Evolutionary conservation across 2,797 vertebrate species (phyloP).

Genomic region (Anomalospiza imberbis): DNA sequence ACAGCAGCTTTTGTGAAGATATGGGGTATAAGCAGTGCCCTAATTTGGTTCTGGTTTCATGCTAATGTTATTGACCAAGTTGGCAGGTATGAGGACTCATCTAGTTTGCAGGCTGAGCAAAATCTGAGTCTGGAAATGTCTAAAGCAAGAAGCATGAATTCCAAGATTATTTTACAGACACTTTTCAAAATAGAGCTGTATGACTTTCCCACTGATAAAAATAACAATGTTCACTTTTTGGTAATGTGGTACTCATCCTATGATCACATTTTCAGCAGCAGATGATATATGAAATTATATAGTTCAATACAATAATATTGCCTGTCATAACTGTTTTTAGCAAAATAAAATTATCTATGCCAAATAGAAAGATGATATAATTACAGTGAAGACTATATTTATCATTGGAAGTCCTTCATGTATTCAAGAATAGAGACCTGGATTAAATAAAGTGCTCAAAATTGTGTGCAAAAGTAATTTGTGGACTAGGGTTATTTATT

Average conservation of each 20-base stretch:
- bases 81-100: background rate
- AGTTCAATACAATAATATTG: background rate
- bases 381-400: constrained; percentile 1
- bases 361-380: background rate
- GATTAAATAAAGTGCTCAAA: background rate
- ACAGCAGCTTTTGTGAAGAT: background rate
- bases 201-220: background rate
- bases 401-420: background rate
- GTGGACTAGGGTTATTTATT: background rate
- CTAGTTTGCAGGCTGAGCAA: background rate
- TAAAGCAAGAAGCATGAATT: background rate
- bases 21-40: background rate
- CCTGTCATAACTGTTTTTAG: background rate
- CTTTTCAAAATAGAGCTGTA: background rate
- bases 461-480: constrained; percentile 14
- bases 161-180: background rate
- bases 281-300: background rate
- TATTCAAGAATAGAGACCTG: background rate
- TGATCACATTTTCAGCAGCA: background rate
- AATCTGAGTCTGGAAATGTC: background rate
- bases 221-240: background rate
- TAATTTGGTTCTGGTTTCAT: background rate
- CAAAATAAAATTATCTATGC: constrained; percentile 13
- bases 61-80: background rate
- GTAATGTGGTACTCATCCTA: background rate